Percentiles rank a stretch among this genome's conserved stretches.
These are phyloP conservation scores for Apodemia zela DNA, from an alignment of 2,888 invertebrate species.

Conservation along the genomic window DNA sequence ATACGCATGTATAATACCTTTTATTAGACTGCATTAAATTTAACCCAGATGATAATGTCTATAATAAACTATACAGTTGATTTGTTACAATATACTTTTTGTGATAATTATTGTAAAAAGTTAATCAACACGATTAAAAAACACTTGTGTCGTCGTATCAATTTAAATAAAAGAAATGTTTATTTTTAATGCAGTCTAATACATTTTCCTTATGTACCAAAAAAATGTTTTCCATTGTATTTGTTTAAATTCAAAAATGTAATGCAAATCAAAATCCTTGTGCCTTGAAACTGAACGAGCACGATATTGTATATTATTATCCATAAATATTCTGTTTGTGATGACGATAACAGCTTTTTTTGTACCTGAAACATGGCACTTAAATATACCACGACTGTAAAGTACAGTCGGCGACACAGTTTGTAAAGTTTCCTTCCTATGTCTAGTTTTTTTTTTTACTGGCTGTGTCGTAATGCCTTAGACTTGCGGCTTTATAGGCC, in stretches of 20 bases:
- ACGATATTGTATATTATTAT: conserved; percentile 4
- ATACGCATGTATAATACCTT: conserved; percentile 1
- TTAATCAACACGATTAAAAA: background rate
- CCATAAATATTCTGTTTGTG: conserved; percentile 14
- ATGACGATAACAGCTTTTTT: conserved; percentile 30
- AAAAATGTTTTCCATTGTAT: conserved; percentile 6
- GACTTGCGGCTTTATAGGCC: conserved; percentile 41
- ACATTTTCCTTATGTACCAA: conserved; percentile 8
- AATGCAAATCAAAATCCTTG: conserved; percentile 4
- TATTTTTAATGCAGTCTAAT: conserved; percentile 8
- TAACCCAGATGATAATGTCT: background rate
- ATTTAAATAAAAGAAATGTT: background rate
- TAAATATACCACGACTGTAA: conserved; percentile 33
- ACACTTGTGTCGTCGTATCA: background rate
- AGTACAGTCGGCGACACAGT: conserved; percentile 22
- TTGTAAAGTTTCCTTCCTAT: conserved; percentile 24
- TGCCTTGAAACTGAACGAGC: conserved; percentile 5
- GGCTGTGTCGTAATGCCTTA: conserved; percentile 50
- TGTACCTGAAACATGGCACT: conserved; percentile 42
- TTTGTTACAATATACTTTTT: background rate
- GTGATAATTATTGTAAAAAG: background rate
- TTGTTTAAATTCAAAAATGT: conserved; percentile 7
- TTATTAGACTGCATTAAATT: conserved; percentile 12
- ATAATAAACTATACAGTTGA: background rate
- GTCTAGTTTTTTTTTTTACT: conserved; percentile 26